Evolutionary conservation across 2,113 vertebrate genomes (phyloP).

Genomic region (Cheilinus undulatus): DNA sequence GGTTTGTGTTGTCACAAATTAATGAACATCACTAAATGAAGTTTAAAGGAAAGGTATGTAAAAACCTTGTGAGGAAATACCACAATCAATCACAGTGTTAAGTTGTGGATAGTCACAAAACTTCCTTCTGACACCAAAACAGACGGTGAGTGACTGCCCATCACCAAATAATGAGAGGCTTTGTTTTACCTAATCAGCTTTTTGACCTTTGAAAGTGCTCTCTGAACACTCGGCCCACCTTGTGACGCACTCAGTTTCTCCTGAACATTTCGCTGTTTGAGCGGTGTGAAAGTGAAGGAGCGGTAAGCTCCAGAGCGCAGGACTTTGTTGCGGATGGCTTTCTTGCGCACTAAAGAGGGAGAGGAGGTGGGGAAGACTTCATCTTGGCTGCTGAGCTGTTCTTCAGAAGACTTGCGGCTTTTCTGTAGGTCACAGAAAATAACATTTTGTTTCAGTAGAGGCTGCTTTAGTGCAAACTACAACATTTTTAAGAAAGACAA

Average conservation of each 20-base stretch:
- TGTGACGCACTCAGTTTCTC: slow-evolving; percentile 79
- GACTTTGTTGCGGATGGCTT: slow-evolving; percentile 92
- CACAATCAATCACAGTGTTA: too few species aligned
- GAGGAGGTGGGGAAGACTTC: slow-evolving; percentile 87
- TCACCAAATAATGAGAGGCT: slow-evolving; percentile 23
- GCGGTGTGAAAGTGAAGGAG: slow-evolving; percentile 88
- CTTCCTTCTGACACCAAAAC: slow-evolving; percentile 40
- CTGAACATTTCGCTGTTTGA: slow-evolving; percentile 84
- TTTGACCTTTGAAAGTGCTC: slow-evolving; percentile 77
- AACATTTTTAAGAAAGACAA: too few species aligned
- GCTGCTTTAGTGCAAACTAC: too few species aligned
- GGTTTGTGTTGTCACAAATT: neutral
- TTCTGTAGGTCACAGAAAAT: slow-evolving; percentile 27
- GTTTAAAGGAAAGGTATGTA: neutral
- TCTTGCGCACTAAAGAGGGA: slow-evolving; percentile 92
- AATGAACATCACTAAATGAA: neutral
- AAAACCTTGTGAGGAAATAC: too few species aligned
- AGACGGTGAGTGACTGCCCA: slow-evolving; percentile 45
- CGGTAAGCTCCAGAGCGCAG: slow-evolving; percentile 94
- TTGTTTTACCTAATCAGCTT: slow-evolving; percentile 81
- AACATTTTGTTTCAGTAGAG: neutral
- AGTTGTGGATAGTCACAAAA: neutral
- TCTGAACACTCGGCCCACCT: slow-evolving; percentile 83
- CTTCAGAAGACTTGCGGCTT: slow-evolving; percentile 30
- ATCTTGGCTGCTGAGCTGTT: slow-evolving; percentile 64